These are phyloP conservation scores for Pantelozetes paolii DNA, from an alignment of 2,888 invertebrate species.

Conservation along the genomic window DNA sequence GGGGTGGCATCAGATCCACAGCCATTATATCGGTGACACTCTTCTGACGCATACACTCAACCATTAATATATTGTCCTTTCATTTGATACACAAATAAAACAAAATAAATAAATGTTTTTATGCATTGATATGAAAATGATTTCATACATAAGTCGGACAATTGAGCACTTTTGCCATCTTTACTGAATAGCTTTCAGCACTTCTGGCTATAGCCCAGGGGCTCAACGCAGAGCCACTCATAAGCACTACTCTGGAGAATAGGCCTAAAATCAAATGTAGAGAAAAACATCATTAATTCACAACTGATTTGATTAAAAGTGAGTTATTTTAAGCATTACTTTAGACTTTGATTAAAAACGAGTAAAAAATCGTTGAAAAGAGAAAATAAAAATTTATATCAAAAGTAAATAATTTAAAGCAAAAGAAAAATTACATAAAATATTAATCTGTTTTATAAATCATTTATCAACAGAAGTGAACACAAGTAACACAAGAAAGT, in stretches of 20 bases:
- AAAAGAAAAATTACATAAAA: too few relatives aligned
- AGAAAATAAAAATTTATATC: too few relatives aligned
- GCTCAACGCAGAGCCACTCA: conserved; percentile 71
- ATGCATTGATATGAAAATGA: not conserved
- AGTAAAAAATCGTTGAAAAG: too few relatives aligned
- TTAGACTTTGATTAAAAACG: too few relatives aligned
- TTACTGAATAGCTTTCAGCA: conserved; percentile 56
- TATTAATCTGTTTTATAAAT: too few relatives aligned
- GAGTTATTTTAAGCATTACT: too few relatives aligned
- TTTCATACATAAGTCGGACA: conserved; percentile 55
- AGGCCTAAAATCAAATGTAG: conserved; percentile 59
- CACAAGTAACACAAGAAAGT: too few relatives aligned
- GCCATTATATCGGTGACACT: conserved; percentile 63
- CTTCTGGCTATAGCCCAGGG: conserved; percentile 70
- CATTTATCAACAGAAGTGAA: too few relatives aligned
- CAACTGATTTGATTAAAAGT: not conserved
- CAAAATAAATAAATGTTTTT: not conserved
- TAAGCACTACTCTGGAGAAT: conserved; percentile 61
- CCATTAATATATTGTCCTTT: conserved; percentile 42
- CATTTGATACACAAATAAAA: not conserved
- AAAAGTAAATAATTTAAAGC: too few relatives aligned
- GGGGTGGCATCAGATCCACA: conserved; percentile 56
- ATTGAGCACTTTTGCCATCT: conserved; percentile 57
- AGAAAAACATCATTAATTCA: not conserved
- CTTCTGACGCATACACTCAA: conserved; percentile 59